Conservation (phyloP, 1,140 invertebrate genomes). For the Drosophila mojavensis region DNA sequence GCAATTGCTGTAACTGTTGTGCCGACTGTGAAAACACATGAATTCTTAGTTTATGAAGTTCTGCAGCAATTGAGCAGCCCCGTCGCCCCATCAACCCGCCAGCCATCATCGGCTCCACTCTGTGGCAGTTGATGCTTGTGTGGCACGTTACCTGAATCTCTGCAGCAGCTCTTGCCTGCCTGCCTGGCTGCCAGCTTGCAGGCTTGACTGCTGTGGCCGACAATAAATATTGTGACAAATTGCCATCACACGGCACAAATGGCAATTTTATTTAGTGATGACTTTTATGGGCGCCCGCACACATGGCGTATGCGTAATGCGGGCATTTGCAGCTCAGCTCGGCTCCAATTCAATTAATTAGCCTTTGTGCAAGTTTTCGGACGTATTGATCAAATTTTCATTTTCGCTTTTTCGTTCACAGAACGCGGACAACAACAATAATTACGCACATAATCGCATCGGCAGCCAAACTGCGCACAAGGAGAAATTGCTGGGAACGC, state of each 20-base stretch:
- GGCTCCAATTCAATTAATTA: slow-evolving; percentile 48
- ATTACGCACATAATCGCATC: slow-evolving; percentile 55
- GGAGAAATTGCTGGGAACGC: slow-evolving; percentile 60
- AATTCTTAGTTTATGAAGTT: slow-evolving; percentile 80
- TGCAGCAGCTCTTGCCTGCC: slow-evolving; percentile 8
- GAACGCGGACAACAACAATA: slow-evolving; percentile 64
- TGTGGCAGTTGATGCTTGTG: slow-evolving; percentile 30
- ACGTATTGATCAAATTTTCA: slow-evolving; percentile 36
- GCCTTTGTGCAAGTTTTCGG: not conserved
- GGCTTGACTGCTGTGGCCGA: not conserved
- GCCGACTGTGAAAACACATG: slow-evolving; percentile 57
- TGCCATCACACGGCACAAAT: slow-evolving; percentile 72
- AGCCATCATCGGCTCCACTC: not conserved
- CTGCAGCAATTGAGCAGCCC: slow-evolving; percentile 43
- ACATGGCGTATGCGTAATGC: slow-evolving; percentile 69
- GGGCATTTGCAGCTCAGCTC: slow-evolving; percentile 19
- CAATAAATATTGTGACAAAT: slow-evolving; percentile 81
- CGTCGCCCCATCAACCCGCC: not conserved
- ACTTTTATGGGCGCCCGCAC: slow-evolving; percentile 58
- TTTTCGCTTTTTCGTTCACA: slow-evolving; percentile 42
- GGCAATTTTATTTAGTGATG: slow-evolving; percentile 69
- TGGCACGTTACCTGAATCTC: slow-evolving; percentile 49
- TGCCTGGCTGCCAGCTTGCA: no score
- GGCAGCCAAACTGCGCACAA: slow-evolving; percentile 63
- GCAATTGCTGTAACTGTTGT: slow-evolving; percentile 36